Base-by-base conservation (phyloP, 92 coral and sea anemone species). In the Porites evermanni region DNA sequence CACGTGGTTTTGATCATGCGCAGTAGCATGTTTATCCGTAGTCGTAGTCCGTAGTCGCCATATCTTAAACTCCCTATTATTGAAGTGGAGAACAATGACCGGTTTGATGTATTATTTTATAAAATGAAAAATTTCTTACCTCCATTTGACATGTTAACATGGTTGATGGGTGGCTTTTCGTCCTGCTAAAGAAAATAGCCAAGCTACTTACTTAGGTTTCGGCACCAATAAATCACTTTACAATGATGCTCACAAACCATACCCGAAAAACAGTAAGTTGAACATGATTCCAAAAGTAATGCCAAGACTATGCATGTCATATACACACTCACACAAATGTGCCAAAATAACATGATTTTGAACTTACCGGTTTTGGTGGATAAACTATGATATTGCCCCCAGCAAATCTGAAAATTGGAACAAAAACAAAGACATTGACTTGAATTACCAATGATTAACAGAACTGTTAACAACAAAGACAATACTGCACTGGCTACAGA, bases 351-450 rank as follows among this genome's bases (percentile, higher is more conserved):
- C 61, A 11, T 2, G 12, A 56, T 11, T 10, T 38, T 7, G 53
- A 26, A 24, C 76, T 26, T 69, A 69, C 77, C 85, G 9, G 67
- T 56, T 81, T 29, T 29, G 77, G 19, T 17, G 85, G 85, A 81
- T 81, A 81, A 23, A 70, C 77, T 21, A 81, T 81, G 53, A 21
- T 53, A 52, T 56, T 24, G 17, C 65, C 85, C 16, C 77, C 85
- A 29, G 24, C 20, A 81, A 1, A 56, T 9, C 85, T 81, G 44
- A 11, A 1, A 8, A 38, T 38, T 0, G 47, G 47, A 19, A 6
- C 19, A 18, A 7, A 72, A 72, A n/a, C 1, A 8, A 14, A 8
- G 8, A 69, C 24, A 69, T 7, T 24, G 5, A 23, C 17, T 13
- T 29, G n/a, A 69, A 1, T 32, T 38, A 38, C 47, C 47, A 38